Conservation (phyloP, 2,797 vertebrate genomes). For the Rhincodon typus region DNA sequence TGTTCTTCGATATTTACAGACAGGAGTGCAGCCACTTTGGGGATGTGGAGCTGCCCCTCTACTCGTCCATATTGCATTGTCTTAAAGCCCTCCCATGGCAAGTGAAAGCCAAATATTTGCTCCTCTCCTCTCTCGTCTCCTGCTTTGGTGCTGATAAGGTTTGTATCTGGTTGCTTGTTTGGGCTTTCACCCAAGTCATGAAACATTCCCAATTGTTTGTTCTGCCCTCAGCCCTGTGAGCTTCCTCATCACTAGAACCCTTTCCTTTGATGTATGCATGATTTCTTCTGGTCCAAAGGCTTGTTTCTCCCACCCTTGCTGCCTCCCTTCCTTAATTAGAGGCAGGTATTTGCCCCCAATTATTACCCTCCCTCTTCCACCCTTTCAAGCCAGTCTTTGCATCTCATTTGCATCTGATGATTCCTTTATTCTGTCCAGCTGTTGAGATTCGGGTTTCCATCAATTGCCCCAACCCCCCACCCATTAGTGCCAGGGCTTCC, state of each 20-base stretch:
- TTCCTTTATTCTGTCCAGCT: no score
- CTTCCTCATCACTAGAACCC: not conserved
- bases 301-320: no score
- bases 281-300: not conserved
- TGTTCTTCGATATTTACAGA: slow-evolving; percentile 69
- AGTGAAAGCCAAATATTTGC: slow-evolving; percentile 70
- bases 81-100: slow-evolving; percentile 69
- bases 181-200: not conserved
- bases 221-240: no score
- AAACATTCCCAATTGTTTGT: not conserved
- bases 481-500: not conserved
- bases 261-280: not conserved
- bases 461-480: no score
- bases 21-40: slow-evolving; percentile 63
- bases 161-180: not conserved
- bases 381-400: no score
- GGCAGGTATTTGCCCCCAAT: no score
- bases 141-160: slow-evolving; percentile 68
- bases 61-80: slow-evolving; percentile 57
- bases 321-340: not conserved
- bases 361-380: no score
- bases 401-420: no score
- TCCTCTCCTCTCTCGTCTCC: slow-evolving; percentile 67
- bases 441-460: no score
- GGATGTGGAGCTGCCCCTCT: slow-evolving; percentile 57